Evolutionary conservation across 2,113 vertebrate species (phyloP).

Genomic region (Saguinus imperator): DNA sequence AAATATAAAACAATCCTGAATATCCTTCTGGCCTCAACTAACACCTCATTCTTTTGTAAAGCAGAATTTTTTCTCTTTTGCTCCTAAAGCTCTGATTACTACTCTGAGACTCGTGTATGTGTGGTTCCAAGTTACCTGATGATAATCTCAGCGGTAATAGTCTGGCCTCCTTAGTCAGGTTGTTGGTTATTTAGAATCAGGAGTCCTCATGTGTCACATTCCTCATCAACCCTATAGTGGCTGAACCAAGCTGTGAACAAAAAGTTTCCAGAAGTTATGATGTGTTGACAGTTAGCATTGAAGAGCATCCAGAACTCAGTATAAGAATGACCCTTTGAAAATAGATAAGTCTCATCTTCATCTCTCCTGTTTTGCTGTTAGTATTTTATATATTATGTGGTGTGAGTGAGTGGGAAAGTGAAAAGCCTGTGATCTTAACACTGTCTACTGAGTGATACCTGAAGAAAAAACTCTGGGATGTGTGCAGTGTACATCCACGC

Average conservation of each 20-base stretch:
- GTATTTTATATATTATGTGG: neutral
- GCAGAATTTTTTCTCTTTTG: neutral
- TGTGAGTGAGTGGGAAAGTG: neutral
- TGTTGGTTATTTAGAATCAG: neutral
- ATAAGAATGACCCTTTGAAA: neutral
- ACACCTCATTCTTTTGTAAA: conserved; percentile 7
- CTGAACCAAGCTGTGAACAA: neutral
- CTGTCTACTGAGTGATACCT: neutral
- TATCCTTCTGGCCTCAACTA: neutral
- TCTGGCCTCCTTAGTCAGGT: neutral
- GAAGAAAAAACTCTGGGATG: neutral
- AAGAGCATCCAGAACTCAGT: neutral
- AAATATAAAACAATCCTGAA: neutral
- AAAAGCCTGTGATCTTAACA: neutral
- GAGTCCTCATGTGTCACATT: neutral
- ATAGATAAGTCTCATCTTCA: neutral
- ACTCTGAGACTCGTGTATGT: neutral
- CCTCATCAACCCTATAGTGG: neutral
- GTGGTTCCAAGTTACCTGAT: neutral
- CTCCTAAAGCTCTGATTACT: neutral
- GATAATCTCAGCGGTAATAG: neutral
- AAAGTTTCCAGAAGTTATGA: neutral
- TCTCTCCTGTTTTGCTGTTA: neutral
- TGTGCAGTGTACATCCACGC: neutral
- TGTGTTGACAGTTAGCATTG: neutral